Percentiles rank a stretch among this genome's conserved stretches.
phyloP scores from a whole-genome alignment of 2,113 vertebrate species.

The Melanocharis versteri region DNA sequence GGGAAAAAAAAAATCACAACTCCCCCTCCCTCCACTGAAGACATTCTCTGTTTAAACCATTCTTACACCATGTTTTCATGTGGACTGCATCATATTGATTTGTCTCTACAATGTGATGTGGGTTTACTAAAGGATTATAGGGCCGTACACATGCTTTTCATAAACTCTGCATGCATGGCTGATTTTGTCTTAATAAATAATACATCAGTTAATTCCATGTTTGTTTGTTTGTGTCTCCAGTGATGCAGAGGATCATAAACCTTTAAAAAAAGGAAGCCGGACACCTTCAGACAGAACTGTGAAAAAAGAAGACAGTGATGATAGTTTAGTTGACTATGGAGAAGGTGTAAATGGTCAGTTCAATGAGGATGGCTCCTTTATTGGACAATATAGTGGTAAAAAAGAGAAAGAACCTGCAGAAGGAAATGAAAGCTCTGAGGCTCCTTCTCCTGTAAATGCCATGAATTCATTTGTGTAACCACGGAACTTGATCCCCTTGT shows the following conservation, averaged over 20 bases:
- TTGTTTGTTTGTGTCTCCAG: slow-evolving; percentile 79
- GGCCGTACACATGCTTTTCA: slow-evolving; percentile 32
- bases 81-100: slow-evolving; percentile 39
- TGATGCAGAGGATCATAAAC: slow-evolving; percentile 97
- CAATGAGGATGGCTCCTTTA: slow-evolving; percentile 99
- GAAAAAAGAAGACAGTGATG: slow-evolving; percentile 95
- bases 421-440: slow-evolving; percentile 94
- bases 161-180: slow-evolving; percentile 63
- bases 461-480: slow-evolving; percentile 97
- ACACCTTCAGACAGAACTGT: slow-evolving; percentile 95
- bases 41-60: slow-evolving; percentile 69
- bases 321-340: slow-evolving; percentile 98
- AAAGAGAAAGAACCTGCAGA: slow-evolving; percentile 90
- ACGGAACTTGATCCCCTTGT: slow-evolving; percentile 42
- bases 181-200: not conserved
- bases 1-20: not conserved
- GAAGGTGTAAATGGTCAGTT: slow-evolving; percentile 97
- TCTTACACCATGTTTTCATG: slow-evolving; percentile 61
- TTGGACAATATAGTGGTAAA: slow-evolving; percentile 97
- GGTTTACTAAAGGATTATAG: slow-evolving; percentile 40
- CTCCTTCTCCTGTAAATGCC: slow-evolving; percentile 92
- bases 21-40: not conserved
- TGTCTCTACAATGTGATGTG: slow-evolving; percentile 24
- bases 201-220: not conserved
- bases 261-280: slow-evolving; percentile 92